Evolutionary conservation across 2,888 invertebrate species (phyloP).

Genomic region (Acanthosepion lycidas): DNA sequence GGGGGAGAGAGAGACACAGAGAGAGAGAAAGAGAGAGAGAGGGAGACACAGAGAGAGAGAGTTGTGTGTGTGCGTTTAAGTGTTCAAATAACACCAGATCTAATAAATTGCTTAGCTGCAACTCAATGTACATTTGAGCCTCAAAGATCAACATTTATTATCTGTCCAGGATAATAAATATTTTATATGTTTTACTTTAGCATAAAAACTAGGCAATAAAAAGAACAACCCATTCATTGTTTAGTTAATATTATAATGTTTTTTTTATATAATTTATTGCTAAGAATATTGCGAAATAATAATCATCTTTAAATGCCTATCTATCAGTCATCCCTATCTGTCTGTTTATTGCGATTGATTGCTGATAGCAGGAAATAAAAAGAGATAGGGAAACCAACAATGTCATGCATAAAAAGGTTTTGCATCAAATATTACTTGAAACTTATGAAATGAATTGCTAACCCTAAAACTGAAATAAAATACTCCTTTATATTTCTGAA

Average conservation of each 20-base stretch:
- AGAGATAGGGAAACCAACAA: too few species aligned
- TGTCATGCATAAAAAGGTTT: neutral
- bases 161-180: neutral
- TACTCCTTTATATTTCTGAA: neutral
- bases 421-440: neutral
- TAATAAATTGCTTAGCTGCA: slow-evolving; percentile 20
- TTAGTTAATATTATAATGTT: neutral
- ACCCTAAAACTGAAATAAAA: neutral
- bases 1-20: too few species aligned
- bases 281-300: neutral
- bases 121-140: slow-evolving; percentile 4
- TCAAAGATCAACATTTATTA: slow-evolving; percentile 33
- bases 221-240: neutral
- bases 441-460: neutral
- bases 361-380: neutral
- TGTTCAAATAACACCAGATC: neutral
- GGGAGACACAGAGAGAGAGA: neutral
- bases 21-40: neutral
- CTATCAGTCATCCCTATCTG: neutral
- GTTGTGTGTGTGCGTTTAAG: neutral
- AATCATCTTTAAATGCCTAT: slow-evolving; percentile 17
- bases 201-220: neutral
- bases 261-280: neutral
- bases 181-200: neutral
- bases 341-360: neutral